Percentiles rank a stretch among this genome's conserved stretches.
Conservation (phyloP, 2,888 invertebrate species). For the Dugesia japonica region DNA sequence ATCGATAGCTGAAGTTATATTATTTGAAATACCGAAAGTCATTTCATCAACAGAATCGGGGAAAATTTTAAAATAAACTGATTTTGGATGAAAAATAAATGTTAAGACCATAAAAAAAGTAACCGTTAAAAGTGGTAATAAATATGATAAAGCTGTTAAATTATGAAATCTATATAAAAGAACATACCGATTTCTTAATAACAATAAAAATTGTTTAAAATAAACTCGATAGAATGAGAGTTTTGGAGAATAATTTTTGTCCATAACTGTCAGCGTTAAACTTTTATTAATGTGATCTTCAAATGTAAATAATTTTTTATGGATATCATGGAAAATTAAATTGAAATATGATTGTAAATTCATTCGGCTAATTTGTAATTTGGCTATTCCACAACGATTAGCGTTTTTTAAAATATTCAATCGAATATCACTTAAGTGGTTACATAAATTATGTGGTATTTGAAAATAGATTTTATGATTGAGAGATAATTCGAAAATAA, state of each 20-base stretch:
- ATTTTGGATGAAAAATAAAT: not conserved
- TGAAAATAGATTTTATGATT: not conserved
- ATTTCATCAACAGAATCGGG: not conserved
- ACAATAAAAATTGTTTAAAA: not conserved
- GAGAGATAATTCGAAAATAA: not conserved
- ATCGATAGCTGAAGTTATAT: not conserved
- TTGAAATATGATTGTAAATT: slow-evolving; percentile 9
- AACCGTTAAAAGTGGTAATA: not conserved
- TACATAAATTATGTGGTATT: not conserved
- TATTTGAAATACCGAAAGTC: not conserved
- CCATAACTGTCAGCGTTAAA: not conserved
- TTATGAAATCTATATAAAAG: not conserved
- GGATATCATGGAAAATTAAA: not conserved
- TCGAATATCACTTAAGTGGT: not conserved
- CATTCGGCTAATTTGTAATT: not conserved
- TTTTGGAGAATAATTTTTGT: not conserved
- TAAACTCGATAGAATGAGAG: not conserved
- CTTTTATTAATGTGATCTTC: not conserved
- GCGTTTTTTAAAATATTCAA: not conserved
- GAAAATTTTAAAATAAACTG: not conserved
- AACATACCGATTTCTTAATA: not conserved
- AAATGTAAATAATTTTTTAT: not conserved
- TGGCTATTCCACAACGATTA: not conserved
- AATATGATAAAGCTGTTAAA: not conserved
- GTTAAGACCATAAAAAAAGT: not conserved